Evolutionary conservation across 2,113 vertebrate genomes (phyloP), one percentile per base, ranked within the genome.

Genomic region (Brachirus orientalis): DNA sequence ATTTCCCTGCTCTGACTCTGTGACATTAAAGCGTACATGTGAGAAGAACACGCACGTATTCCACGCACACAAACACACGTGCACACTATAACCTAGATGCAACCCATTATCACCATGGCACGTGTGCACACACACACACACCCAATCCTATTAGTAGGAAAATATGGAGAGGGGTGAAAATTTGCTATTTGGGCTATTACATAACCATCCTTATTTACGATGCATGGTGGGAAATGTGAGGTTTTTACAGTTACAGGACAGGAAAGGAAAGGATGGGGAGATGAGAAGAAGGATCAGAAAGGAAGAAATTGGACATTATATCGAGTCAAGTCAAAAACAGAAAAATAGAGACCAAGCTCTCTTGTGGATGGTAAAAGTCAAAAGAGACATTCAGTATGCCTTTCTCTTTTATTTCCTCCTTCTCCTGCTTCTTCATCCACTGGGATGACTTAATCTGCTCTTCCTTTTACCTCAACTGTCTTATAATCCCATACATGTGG

Each of bases 161-260:
- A 71, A 76, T 52, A 66, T 63, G 45, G 65, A 81, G 56, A 62
- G 59, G 43, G 46, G 28, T 43, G 40, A 77, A 69, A 70, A 78
- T 74, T 64, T 75, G 56, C 75, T 77, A 82, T 85, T 79, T 68
- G 63, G 77, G 35, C 59, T 69, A 56, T 91, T 90, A 65, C 76
- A 72, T 88, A 90, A 90, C 50, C 66, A 58, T 33, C 46, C 55
- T 73, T 64, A 77, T 82, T 81, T 82, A 82, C 51, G 6, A 77
- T 51, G 63, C 63, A 81, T 60, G 64, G 60, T 63, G 76, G 66
- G 71, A 80, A 51, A 40, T 54, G 72, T 38, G 65, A 22, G 38
- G 18, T 38, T 59, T 33, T 60, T 75, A 2, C 6, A 4, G 3
- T 72, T 41, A 45, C 40, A 11, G 9, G 66, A 35, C 10, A 59